phyloP scores from a whole-genome alignment of 2,113 vertebrate species.

The Myotis davidii region DNA sequence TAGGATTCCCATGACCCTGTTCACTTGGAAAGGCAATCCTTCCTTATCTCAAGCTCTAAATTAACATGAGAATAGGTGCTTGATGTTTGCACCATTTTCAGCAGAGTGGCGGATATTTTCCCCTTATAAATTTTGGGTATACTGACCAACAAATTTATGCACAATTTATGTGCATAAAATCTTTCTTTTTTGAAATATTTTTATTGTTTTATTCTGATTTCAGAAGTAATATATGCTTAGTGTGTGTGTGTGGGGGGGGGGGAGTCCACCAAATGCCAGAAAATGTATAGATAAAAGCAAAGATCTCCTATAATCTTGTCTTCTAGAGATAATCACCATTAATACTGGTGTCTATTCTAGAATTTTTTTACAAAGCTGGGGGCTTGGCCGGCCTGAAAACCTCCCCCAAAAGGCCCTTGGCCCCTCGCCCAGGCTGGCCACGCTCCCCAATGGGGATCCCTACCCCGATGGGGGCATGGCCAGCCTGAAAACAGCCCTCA shows the following conservation, averaged over 20 bases:
- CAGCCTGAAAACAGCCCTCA: too few species aligned
- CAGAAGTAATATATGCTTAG: background rate
- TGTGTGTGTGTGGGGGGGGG: background rate
- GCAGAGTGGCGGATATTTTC: background rate
- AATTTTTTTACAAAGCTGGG: background rate
- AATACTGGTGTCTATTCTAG: background rate
- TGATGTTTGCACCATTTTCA: background rate
- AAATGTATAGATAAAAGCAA: background rate
- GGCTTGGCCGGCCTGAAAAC: too few species aligned
- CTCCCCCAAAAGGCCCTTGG: too few species aligned
- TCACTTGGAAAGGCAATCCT: background rate
- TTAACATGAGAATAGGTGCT: background rate
- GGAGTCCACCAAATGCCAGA: background rate
- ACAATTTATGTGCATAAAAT: background rate
- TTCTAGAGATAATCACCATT: background rate
- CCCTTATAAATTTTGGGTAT: background rate
- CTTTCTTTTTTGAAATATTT: background rate
- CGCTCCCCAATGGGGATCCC: too few species aligned
- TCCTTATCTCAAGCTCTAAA: background rate
- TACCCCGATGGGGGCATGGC: too few species aligned
- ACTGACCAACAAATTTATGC: background rate
- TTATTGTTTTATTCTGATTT: constrained; percentile 12
- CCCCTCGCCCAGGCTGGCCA: too few species aligned
- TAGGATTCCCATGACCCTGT: background rate
- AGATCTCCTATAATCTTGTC: background rate